phyloP scores from a whole-genome alignment of 2,888 invertebrate species.

The Teleiodes luculella region DNA sequence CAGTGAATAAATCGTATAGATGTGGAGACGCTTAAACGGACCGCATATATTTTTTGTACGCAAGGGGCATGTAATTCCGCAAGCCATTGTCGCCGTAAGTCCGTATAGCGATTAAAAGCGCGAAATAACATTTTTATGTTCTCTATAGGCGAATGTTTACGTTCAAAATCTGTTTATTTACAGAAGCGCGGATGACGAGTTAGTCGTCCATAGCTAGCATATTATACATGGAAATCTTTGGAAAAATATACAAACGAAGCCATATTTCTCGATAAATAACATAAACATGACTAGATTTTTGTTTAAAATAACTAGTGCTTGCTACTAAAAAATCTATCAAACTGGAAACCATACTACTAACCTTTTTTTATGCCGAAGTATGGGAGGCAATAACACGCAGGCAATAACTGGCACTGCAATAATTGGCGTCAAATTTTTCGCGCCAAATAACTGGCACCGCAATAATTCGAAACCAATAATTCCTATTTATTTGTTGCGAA shows the following conservation, averaged over 20 bases:
- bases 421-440: too few relatives aligned
- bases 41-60: slow-evolving; percentile 30
- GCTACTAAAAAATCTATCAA: too few relatives aligned
- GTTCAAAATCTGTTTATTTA: slow-evolving; percentile 71
- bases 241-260: slow-evolving; percentile 10
- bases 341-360: too few relatives aligned
- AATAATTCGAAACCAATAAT: too few relatives aligned
- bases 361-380: too few relatives aligned
- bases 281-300: background rate
- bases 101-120: slow-evolving; percentile 44
- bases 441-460: too few relatives aligned
- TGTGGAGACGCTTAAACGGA: background rate
- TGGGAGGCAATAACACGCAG: too few relatives aligned
- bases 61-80: slow-evolving; percentile 24
- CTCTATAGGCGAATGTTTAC: slow-evolving; percentile 67
- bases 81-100: slow-evolving; percentile 29
- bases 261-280: background rate
- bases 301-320: background rate
- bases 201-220: slow-evolving; percentile 23
- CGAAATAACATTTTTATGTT: slow-evolving; percentile 58
- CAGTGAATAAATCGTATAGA: background rate
- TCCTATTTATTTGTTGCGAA: too few relatives aligned
- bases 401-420: too few relatives aligned
- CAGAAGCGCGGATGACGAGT: slow-evolving; percentile 44
- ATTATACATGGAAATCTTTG: background rate